Evolutionary conservation across 2,888 invertebrate species (phyloP), one percentile per base, ranked within the genome.

Genomic region (Neoitamus cyanurus): DNA sequence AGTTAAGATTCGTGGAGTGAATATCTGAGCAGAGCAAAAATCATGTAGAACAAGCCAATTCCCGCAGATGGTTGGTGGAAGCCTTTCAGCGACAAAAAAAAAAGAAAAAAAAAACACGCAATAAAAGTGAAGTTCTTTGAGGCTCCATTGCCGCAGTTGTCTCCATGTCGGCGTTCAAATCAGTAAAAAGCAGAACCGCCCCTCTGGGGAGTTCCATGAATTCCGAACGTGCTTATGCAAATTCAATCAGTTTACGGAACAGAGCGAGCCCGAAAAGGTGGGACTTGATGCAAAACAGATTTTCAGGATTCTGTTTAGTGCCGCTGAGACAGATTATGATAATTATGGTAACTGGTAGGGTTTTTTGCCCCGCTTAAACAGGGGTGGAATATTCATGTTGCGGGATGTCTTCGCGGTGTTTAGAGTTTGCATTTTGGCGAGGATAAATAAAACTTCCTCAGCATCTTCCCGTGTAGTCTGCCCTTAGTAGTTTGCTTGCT

Each of bases 281-380:
- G 82, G 82, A 34, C 36, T 25, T 69, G 82, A 82, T 82, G 82
- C 82, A 82, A 82, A 82, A 69, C 82, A 82, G 82, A 82, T 82
- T 82, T 69, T 69, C 82, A 28, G 82, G 34, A 37, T 68, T 42
- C 82, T 69, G 82, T 36, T 82, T 69, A 82, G 37, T 69, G 48
- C 82, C 82, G 69, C 82, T 69, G 82, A 82, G 82, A 82, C 82
- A 82, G 82, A 82, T 82, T 82, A 82, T 82, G 82, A 82, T 82
- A 82, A 82, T 82, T 82, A 82, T 30, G 78, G 69, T 69, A 69
- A 82, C 69, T 78, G 78, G 42, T 31, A 42, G 48, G 82, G 82
- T 82, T 82, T 82, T 80, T 36, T 69, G 25, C 36, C 37, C 20
- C 28, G 36, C n/a, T 36, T 82, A 82, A 82, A 69, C 69, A 69